Evolutionary conservation across 1,140 invertebrate genomes (phyloP).

Genomic region (Drosophila triauraria): DNA sequence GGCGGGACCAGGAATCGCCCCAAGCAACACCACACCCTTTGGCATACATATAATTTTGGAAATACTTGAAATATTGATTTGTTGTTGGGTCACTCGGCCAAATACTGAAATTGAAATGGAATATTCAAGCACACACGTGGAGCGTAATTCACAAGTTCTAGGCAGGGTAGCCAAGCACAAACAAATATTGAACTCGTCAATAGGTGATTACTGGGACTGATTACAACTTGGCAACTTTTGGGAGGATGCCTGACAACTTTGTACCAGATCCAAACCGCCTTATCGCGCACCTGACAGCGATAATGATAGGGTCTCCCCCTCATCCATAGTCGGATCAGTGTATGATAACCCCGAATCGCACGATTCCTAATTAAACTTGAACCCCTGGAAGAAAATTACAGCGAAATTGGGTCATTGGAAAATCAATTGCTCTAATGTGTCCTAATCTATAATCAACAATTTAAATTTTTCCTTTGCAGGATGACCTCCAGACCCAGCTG

Average conservation of each 20-base stretch:
- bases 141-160: conserved; percentile 3
- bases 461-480: conserved; percentile 85
- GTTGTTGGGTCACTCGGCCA: not conserved
- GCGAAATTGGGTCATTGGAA: conserved; percentile 12
- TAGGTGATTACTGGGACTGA: conserved; percentile 11
- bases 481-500: conserved; percentile 90
- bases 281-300: conserved; percentile 34
- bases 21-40: conserved; percentile 21
- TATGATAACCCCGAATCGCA: conserved; percentile 19
- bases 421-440: conserved; percentile 11
- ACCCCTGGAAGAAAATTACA: not conserved
- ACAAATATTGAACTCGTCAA: conserved; percentile 12
- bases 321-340: conserved; percentile 1
- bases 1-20: conserved; percentile 6
- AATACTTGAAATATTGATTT: conserved; percentile 30
- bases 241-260: conserved; percentile 35
- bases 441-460: not conserved
- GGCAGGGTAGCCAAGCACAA: not conserved
- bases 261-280: conserved; percentile 2
- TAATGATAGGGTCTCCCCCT: conserved; percentile 12
- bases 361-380: not conserved
- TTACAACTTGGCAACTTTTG: conserved; percentile 33
- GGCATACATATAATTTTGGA: conserved; percentile 25
- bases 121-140: conserved; percentile 1
- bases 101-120: conserved; percentile 31